These are phyloP conservation scores for Mellivora capensis DNA, from an alignment of 2,113 vertebrate species.

Conservation along the genomic window DNA sequence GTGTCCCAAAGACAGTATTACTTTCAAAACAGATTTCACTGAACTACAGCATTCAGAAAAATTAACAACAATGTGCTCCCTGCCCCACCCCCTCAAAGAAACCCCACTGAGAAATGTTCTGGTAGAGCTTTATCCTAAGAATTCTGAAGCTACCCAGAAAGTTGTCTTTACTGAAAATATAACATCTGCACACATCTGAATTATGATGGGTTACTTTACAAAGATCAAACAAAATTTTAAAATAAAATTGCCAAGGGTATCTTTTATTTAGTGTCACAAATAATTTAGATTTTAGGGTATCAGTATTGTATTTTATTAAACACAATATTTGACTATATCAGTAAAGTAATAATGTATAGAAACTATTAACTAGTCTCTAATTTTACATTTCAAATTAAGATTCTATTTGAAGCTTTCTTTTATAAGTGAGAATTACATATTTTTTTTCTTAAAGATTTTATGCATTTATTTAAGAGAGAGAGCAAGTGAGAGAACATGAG, in stretches of 20 bases:
- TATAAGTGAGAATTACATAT: not conserved
- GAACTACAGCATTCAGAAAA: not conserved
- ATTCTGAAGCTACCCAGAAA: not conserved
- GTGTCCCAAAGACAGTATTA: not conserved
- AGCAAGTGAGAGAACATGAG: too few species aligned
- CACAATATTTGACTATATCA: not conserved
- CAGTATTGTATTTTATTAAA: not conserved
- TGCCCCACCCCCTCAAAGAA: too few species aligned
- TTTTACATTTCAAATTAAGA: constrained; percentile 3
- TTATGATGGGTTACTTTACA: not conserved
- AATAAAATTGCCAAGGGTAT: not conserved
- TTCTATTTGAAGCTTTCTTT: not conserved
- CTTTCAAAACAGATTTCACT: not conserved
- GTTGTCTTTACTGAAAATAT: not conserved
- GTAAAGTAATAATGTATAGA: not conserved
- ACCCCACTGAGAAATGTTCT: not conserved
- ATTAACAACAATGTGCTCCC: not conserved
- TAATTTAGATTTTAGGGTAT: not conserved
- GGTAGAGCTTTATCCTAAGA: not conserved
- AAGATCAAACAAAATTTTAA: not conserved
- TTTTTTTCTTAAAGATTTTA: not conserved
- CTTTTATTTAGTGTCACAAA: not conserved
- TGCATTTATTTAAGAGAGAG: too few species aligned
- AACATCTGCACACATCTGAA: not conserved
- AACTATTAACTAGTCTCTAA: not conserved